Base-by-base conservation (phyloP, 1,140 invertebrate genomes). In the Bicyclus anynana region DNA sequence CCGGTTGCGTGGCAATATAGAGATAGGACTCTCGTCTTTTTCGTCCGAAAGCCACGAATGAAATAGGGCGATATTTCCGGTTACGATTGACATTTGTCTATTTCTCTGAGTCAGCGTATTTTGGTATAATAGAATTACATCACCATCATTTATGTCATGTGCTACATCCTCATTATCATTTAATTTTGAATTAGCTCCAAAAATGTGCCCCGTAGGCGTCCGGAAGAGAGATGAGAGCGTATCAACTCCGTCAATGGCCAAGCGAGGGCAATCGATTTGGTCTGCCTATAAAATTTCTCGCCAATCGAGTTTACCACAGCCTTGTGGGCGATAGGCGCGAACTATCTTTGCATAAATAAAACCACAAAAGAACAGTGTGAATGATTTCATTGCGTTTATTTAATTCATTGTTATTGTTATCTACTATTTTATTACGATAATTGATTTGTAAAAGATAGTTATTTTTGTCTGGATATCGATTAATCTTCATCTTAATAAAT, bases 251-350 rank as follows among this genome's bases (percentile, higher is more conserved):
- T 52, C 48, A 52, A 49, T 64, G 60, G 59, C 53, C 58, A 64
- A 14, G 64, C 67, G 72, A 70, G 63, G 60, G 72, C 65, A 67
- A 79, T 74, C 64, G 57, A 53, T 75, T 72, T 68, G 42, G 62
- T 65, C 20, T 69, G 70, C 58, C 62, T 57, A 75, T 71, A 69
- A 71, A 78, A 75, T 72, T 75, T 74, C 69, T 67, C 69, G 70
- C 61, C 56, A 62, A 72, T 76, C 62, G 65, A 69, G 37, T 40
- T 40, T 2, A 5, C 53, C 5, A 46, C 2, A 12, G 38, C 33
- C 17, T 33, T 42, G 69, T 75, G 67, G 73, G 70, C 64, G 65
- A 74, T 40, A 40, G 14, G 37, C 12, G 37, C 37, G 14, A 40
- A 40, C 13, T 16, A 16, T 16, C 37, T 1, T 5, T 1, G 37